Percentiles rank a stretch among this genome's conserved stretches.
Evolutionary conservation across 2,888 invertebrate species (phyloP).

Genomic region (Nemotelus nigrinus): DNA sequence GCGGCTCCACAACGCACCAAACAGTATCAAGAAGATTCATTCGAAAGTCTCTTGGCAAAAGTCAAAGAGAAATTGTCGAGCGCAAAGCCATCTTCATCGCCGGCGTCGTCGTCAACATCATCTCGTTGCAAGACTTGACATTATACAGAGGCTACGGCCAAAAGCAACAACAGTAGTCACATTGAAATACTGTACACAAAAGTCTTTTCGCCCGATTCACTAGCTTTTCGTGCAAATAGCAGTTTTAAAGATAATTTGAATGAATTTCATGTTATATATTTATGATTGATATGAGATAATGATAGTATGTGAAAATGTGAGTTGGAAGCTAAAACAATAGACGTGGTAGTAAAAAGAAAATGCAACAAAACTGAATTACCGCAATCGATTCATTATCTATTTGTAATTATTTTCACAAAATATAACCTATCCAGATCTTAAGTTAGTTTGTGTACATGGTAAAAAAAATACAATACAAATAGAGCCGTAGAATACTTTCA

Average conservation of each 20-base stretch:
- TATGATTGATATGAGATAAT: constrained; percentile 22
- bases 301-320: too few relatives aligned
- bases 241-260: constrained; percentile 11
- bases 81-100: constrained; percentile 27
- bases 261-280: constrained; percentile 37
- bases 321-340: too few relatives aligned
- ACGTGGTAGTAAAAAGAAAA: too few relatives aligned
- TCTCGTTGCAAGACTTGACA: constrained; percentile 40
- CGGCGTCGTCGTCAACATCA: constrained; percentile 7
- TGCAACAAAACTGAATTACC: too few relatives aligned
- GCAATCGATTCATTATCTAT: too few relatives aligned
- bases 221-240: not conserved
- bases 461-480: too few relatives aligned
- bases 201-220: constrained; percentile 16
- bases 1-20: constrained; percentile 36
- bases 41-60: constrained; percentile 61
- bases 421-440: too few relatives aligned
- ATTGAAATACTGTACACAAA: constrained; percentile 17
- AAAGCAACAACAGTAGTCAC: not conserved
- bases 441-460: too few relatives aligned
- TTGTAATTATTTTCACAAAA: too few relatives aligned
- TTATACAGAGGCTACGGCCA: constrained; percentile 27
- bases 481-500: too few relatives aligned
- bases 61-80: constrained; percentile 61
- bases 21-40: constrained; percentile 59